Percentiles rank a stretch among this genome's conserved stretches.
Conservation (phyloP, 2,797 vertebrate genomes). For the Serranus cabrilla region DNA sequence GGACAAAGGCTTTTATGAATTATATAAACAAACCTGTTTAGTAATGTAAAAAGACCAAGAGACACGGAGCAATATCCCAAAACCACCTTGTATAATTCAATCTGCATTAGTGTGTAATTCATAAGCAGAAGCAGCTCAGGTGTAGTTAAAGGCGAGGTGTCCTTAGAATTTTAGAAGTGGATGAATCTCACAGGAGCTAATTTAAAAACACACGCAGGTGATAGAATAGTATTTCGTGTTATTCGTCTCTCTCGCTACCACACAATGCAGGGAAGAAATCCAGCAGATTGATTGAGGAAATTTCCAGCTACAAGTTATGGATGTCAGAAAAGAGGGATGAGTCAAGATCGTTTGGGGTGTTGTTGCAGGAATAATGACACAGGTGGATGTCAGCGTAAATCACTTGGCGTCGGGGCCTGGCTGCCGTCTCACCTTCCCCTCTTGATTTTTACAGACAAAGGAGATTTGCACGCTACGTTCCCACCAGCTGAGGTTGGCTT, state of each 20-base stretch:
- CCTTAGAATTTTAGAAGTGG: slow-evolving; percentile 57
- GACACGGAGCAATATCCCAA: slow-evolving; percentile 62
- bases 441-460: slow-evolving; percentile 45
- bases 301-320: slow-evolving; percentile 60
- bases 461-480: slow-evolving; percentile 33
- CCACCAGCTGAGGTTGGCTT: slow-evolving; percentile 34
- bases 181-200: slow-evolving; percentile 66
- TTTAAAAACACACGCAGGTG: slow-evolving; percentile 71
- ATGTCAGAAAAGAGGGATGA: slow-evolving; percentile 57
- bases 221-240: slow-evolving; percentile 53
- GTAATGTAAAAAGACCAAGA: slow-evolving; percentile 64
- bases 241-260: slow-evolving; percentile 51
- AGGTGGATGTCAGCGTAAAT: slow-evolving; percentile 63
- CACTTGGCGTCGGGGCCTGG: slow-evolving; percentile 22
- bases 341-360: slow-evolving; percentile 53
- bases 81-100: slow-evolving; percentile 67
- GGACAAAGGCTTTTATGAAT: slow-evolving; percentile 58
- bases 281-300: slow-evolving; percentile 65
- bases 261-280: slow-evolving; percentile 50
- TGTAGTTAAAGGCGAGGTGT: slow-evolving; percentile 51
- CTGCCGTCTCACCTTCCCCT: neutral
- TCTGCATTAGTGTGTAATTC: slow-evolving; percentile 62
- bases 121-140: slow-evolving; percentile 52
- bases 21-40: slow-evolving; percentile 76
- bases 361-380: slow-evolving; percentile 66